Percentiles rank a stretch among this genome's conserved stretches.
Conservation (phyloP, 2,113 vertebrate species). For the Ageneiosus marmoratus region DNA sequence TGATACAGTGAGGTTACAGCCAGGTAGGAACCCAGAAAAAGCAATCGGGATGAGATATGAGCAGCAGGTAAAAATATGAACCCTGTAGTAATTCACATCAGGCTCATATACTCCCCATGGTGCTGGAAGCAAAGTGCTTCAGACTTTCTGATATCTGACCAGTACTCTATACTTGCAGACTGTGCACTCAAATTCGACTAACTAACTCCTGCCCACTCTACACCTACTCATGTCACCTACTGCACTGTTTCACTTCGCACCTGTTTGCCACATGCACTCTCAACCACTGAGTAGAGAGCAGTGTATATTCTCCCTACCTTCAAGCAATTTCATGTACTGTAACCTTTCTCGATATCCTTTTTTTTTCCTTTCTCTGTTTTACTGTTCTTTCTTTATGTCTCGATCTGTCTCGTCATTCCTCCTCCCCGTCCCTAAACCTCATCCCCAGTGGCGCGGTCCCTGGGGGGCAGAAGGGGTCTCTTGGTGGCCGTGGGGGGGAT, state of each 20-base stretch:
- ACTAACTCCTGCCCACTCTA: background rate
- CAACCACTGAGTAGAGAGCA: slow-evolving; percentile 34
- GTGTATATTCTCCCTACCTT: slow-evolving; percentile 55
- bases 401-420: slow-evolving; percentile 62
- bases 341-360: slow-evolving; percentile 63
- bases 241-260: slow-evolving; percentile 1
- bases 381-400: slow-evolving; percentile 46
- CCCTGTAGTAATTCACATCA: background rate
- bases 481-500: slow-evolving; percentile 79
- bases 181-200: background rate
- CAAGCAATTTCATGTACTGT: slow-evolving; percentile 25
- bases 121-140: slow-evolving; percentile 5
- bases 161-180: background rate
- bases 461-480: slow-evolving; percentile 87
- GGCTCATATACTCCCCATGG: background rate
- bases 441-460: slow-evolving; percentile 89
- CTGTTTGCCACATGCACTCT: slow-evolving; percentile 9
- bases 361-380: slow-evolving; percentile 61
- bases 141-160: slow-evolving; percentile 12
- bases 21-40: background rate
- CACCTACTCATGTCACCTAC: background rate
- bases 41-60: background rate
- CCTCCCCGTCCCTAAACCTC: slow-evolving; percentile 57
- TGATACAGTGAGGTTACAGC: background rate
- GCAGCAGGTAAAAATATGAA: slow-evolving; percentile 1